Percentiles rank a stretch among this genome's conserved stretches.
Conservation (phyloP, 2,888 invertebrate species). For the Rhorus exstirpatorius region DNA sequence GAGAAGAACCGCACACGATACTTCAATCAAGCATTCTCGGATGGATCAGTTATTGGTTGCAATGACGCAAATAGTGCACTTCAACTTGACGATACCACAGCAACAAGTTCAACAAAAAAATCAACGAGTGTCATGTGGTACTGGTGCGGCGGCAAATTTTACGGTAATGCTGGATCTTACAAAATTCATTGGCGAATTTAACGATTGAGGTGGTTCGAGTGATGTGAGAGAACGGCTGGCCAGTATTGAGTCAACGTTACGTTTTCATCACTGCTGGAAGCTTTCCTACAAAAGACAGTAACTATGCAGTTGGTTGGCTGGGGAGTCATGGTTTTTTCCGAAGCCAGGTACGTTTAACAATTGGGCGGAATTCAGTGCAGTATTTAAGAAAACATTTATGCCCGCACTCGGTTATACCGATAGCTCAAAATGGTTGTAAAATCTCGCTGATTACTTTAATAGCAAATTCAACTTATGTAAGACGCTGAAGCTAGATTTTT, state of each 20-base stretch:
- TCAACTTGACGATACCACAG: too few species aligned
- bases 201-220: not conserved
- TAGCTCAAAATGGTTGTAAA: conserved; percentile 54
- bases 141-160: too few species aligned
- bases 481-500: conserved; percentile 42
- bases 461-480: conserved; percentile 64
- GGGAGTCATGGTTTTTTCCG: conserved; percentile 39
- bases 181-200: not conserved
- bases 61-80: too few species aligned
- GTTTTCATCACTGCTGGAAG: conserved; percentile 46
- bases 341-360: conserved; percentile 23
- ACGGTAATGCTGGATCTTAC: not conserved
- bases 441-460: conserved; percentile 60
- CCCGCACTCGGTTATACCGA: conserved; percentile 32
- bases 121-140: too few species aligned
- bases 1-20: too few species aligned
- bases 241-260: conserved; percentile 54
- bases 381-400: conserved; percentile 51
- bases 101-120: too few species aligned
- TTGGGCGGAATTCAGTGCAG: conserved; percentile 32
- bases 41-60: too few species aligned
- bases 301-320: conserved; percentile 20
- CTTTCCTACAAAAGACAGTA: conserved; percentile 42
- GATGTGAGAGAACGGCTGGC: conserved; percentile 51
- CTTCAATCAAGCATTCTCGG: too few species aligned